Evolutionary conservation across 2,888 invertebrate genomes (phyloP).

Genomic region (Caenorhabditis uteleia): DNA sequence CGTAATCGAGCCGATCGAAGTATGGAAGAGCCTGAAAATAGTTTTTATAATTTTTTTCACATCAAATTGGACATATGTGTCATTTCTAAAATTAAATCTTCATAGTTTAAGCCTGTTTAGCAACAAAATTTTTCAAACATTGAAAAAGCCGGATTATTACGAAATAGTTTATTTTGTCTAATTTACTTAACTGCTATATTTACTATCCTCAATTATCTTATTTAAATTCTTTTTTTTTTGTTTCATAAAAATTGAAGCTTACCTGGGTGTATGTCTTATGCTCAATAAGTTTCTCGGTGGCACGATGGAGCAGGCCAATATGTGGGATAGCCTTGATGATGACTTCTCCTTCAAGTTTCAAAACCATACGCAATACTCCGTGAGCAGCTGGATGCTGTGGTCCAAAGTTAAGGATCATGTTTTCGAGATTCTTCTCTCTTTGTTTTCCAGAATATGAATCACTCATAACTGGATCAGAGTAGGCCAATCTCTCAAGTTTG

Average conservation of each 20-base stretch:
- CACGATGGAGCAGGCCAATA: slow-evolving; percentile 93
- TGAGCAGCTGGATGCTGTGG: slow-evolving; percentile 95
- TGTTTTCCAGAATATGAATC: slow-evolving; percentile 56
- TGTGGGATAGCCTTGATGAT: slow-evolving; percentile 91
- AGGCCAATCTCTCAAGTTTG: slow-evolving; percentile 55
- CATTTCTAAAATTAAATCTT: too few relatives aligned
- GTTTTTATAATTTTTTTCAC: neutral
- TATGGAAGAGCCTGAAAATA: slow-evolving; percentile 83
- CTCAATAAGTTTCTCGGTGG: slow-evolving; percentile 96
- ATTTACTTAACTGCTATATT: neutral
- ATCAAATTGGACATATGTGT: neutral
- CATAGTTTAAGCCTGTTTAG: too few relatives aligned
- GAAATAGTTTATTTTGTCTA: neutral
- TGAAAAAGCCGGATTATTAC: slow-evolving; percentile 14
- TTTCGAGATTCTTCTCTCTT: slow-evolving; percentile 82
- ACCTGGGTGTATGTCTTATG: slow-evolving; percentile 93
- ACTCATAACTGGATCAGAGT: slow-evolving; percentile 49
- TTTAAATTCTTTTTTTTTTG: neutral
- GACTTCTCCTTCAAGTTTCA: slow-evolving; percentile 86
- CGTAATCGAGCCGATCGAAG: slow-evolving; percentile 90
- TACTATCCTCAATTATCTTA: neutral
- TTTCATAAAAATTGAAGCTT: neutral
- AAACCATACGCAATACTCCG: slow-evolving; percentile 84
- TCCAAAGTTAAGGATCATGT: slow-evolving; percentile 86
- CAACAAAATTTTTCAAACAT: slow-evolving; percentile 50